Evolutionary conservation across 2,888 invertebrate species (phyloP).

Genomic region (Leptopterna dolabrata): DNA sequence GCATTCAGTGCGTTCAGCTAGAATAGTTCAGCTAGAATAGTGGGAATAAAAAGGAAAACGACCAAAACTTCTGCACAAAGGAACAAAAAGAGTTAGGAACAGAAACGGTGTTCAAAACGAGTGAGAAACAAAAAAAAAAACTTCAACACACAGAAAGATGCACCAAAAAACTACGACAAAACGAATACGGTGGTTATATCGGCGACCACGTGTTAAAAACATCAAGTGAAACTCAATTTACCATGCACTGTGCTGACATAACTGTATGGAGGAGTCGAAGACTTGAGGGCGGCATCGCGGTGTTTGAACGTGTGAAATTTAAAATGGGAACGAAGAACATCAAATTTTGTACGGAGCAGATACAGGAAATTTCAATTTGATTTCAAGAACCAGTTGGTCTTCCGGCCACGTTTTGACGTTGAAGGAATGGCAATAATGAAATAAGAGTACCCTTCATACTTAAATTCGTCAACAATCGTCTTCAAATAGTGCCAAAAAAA

Average conservation of each 20-base stretch:
- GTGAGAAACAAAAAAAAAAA: background rate
- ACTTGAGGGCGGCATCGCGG: background rate
- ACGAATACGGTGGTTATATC: background rate
- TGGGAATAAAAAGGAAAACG: background rate
- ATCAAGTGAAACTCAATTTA: background rate
- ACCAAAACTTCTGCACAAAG: background rate
- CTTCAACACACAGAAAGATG: background rate
- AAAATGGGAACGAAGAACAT: too few species aligned
- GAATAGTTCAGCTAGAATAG: background rate
- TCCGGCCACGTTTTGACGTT: too few species aligned
- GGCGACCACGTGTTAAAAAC: background rate
- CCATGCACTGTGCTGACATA: background rate
- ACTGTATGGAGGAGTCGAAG: background rate
- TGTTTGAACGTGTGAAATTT: background rate
- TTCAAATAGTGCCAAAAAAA: too few species aligned
- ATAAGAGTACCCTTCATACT: too few species aligned
- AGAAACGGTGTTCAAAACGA: background rate
- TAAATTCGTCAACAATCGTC: too few species aligned
- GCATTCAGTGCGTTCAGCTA: background rate
- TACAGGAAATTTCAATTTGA: too few species aligned
- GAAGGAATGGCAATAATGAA: too few species aligned
- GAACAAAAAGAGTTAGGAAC: background rate
- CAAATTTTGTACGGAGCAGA: too few species aligned
- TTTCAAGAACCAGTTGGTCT: too few species aligned
- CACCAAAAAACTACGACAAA: conserved; percentile 14